Base-by-base conservation (phyloP, 2,113 vertebrate genomes). In the Festucalex cinctus region DNA sequence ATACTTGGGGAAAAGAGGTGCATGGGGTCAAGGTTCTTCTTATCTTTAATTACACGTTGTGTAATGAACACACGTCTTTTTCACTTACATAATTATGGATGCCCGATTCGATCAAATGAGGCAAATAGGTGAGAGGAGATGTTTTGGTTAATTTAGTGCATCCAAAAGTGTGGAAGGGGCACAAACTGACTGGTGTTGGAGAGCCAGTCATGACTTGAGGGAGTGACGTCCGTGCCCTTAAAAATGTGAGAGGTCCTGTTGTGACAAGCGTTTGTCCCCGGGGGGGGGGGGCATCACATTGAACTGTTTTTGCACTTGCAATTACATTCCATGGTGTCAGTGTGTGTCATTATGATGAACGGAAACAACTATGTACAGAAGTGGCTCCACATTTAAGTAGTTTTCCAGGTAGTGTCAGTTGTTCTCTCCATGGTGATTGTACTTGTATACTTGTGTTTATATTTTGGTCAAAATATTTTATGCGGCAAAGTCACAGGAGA, bases 1-100 rank as follows among this genome's bases (percentile, higher is more conserved):
- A 80, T 69, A 72, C 76, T 81, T 81, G 72, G 28, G 28, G 28
- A 32, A 86, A 79, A 87, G 83, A 58, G 69, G 73, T 71, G 82
- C 79, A 66, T 74, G 71, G 61, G 72, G 69, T 78, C 79, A 82
- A 83, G 80, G 76, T 75, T 75, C 74, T 77, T 76, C 80, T 91
- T 87, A 86, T 71, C 67, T 71, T 70, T 90, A 91, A 92, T 91
- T 90, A 89, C 77, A 90, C 16, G 51, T 63, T 86, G 32, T 32
- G 54, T 46, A 83, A 59, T 73, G 57, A 54, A 71, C 63, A 16
- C 57, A 48, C 59, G 51, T 71, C 24, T 66, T 64, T 75, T 74
- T 79, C 35, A 71, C 44, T 59, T 28, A 66, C 26, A 63, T 48
- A 44, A 49, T 67, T 58, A 28, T 66, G 3, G 3, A 16, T 65